Percentiles rank a stretch among this genome's conserved stretches.
Conservation (phyloP, 2,113 vertebrate genomes). For the Fregata magnificens region DNA sequence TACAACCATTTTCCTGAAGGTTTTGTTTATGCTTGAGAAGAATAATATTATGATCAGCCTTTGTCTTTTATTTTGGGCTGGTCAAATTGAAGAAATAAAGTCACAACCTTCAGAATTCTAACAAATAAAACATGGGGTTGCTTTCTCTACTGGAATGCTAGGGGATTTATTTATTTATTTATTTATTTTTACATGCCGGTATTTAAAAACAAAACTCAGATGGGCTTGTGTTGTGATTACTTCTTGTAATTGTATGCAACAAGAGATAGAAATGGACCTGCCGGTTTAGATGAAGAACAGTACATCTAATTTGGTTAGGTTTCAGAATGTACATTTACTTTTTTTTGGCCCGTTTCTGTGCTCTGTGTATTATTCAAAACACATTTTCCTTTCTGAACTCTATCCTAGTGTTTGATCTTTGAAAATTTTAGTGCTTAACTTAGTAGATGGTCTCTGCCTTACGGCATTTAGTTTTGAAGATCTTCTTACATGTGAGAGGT, state of each 20-base stretch:
- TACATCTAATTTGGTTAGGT: background rate
- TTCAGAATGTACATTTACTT: background rate
- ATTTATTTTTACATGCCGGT: background rate
- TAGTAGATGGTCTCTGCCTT: background rate
- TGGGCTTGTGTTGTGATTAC: background rate
- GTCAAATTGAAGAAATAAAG: background rate
- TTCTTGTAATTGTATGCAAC: background rate
- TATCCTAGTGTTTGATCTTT: background rate
- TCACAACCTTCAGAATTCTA: background rate
- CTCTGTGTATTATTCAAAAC: background rate
- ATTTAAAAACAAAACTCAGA: background rate
- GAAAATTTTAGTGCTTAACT: background rate
- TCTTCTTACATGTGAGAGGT: background rate
- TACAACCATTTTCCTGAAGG: background rate
- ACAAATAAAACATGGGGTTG: background rate
- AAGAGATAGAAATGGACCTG: background rate
- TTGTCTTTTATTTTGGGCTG: background rate
- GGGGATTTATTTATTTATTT: background rate
- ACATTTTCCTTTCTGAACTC: background rate
- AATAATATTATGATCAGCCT: background rate
- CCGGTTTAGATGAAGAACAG: background rate
- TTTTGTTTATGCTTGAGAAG: background rate
- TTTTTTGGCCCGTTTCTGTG: background rate
- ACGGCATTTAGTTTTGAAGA: background rate
- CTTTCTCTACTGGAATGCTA: background rate